Evolutionary conservation across 2,888 invertebrate species (phyloP), one percentile per base, ranked within the genome.

Genomic region (Hyles lineata): DNA sequence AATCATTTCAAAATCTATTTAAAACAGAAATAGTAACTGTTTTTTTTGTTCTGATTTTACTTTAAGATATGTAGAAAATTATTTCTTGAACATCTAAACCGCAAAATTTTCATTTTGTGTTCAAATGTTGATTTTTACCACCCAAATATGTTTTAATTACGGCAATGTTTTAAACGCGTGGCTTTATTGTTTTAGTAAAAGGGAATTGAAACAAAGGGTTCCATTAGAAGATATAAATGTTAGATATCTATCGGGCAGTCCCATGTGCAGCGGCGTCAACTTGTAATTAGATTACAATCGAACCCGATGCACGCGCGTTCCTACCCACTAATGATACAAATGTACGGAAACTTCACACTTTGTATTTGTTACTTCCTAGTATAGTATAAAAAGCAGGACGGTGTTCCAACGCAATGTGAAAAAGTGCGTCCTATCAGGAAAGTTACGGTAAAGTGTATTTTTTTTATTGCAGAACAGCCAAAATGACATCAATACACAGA

Each of bases 201-300:
- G 60, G 60, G 79, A 85, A 82, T 80, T 80, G 81, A 71, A 85
- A 89, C 86, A 87, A 86, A 89, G 58, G 70, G 70, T 85, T 84
- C 87, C 88, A 89, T 90, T 89, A 88, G 84, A 89, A 84, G 83
- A 86, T 87, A 88, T 88, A 90, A 86, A 85, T 63, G 80, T 80
- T 84, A 86, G 83, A 82, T 85, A 84, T 80, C 79, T 79, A 78
- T 78, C 80, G 74, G 76, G 50, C 73, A 80, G 88, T 89, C 91
- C 91, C 92, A 88, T 86, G 91, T 89, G 91, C 87, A 82, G 83
- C 81, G 83, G 84, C 87, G 86, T 88, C 90, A 88, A 90, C 85
- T 90, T 85, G 90, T 93, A 93, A 93, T 92, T 91, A 92, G 92
- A 92, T 93, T 90, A 92, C 91, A 87, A 93, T 93, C 91, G 87